Percentiles rank a stretch among this genome's conserved stretches.
These are phyloP conservation scores for cat (Felis catus) DNA, from an alignment of 2,113 vertebrate species.

Conservation along the genomic window DNA sequence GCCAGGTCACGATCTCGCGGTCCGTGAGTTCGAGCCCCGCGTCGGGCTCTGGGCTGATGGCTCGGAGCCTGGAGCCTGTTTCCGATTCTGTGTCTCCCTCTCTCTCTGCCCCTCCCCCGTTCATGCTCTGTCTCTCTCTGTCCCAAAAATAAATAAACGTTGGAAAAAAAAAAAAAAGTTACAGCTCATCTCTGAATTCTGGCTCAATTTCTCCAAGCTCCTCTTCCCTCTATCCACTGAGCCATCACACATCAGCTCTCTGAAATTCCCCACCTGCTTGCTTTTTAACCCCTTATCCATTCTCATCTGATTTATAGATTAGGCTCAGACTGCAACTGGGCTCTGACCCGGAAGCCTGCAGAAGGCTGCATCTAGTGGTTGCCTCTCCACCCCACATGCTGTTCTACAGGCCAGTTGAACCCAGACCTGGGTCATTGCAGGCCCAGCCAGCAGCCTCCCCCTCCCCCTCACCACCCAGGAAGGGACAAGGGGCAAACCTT, in stretches of 20 bases:
- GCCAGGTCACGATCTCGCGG: no score
- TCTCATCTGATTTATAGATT: background rate
- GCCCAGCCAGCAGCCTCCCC: background rate
- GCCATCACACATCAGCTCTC: background rate
- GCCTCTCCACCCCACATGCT: background rate
- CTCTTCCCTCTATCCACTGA: background rate
- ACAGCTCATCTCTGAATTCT: background rate
- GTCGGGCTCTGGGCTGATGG: no score
- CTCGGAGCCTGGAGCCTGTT: no score
- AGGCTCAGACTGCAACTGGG: background rate
- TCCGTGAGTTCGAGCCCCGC: no score
- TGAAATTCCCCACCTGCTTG: background rate
- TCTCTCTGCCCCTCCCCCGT: no score
- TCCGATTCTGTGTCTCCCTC: no score
- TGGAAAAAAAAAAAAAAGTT: background rate
- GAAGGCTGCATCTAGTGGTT: background rate
- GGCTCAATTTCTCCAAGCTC: background rate
- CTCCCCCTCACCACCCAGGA: background rate
- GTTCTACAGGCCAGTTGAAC: background rate
- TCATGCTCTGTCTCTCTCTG: no score
- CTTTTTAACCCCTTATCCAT: background rate
- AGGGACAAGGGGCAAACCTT: background rate
- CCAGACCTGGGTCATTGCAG: background rate
- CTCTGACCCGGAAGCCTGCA: background rate
- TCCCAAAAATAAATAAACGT: no score